Base-by-base conservation (phyloP, 2,888 invertebrate species). In the Sarcophaga variegata region DNA sequence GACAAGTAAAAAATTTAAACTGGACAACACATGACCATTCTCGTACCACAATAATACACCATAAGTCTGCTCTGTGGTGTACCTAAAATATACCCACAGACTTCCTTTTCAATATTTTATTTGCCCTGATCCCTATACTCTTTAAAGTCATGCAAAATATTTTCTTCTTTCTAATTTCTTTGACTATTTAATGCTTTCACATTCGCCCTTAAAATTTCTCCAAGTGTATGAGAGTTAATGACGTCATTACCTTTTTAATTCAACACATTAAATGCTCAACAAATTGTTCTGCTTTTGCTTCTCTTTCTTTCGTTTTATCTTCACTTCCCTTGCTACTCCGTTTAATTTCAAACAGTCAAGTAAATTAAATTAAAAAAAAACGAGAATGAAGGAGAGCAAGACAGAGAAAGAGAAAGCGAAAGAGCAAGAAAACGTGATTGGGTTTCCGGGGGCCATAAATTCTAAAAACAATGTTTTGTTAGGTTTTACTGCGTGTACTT, bases 311-410 rank as follows among this genome's bases (percentile, higher is more conserved):
- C 4, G 3, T 47, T 70, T 25, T 11, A 62, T 62, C 10, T 62
- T n/a, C 62, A 22, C 22, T 5, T 27, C 6, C 0, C 5, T 64
- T 25, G 14, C 37, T 62, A 62, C 62, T 62, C 22, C 10, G 10
- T n/a, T 12, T 25, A 60, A 59, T 72, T 72, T 20, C 3, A 5
- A 25, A 59, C 37, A 37, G 45, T 1, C 11, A 25, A 70, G 62
- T 67, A 75, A 76, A 81, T 81, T 81, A 76, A 76, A 82, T 82
- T 76, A 76, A 82, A 82, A 54, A 62, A 37, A 10, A 10, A 1
- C 10, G 10, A 8, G 8, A 37, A 8, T 10, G 37, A 8, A 37
- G 10, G 10, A 37, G 10, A 37, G 37, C 8, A 22, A 22, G 22
- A 22, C 22, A 37, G 10, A 8, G 8, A 37, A 2, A 37, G 37